Evolutionary conservation across 2,797 vertebrate genomes (phyloP), one percentile per base, ranked within the genome.

Genomic region (Lateolabrax maculatus): DNA sequence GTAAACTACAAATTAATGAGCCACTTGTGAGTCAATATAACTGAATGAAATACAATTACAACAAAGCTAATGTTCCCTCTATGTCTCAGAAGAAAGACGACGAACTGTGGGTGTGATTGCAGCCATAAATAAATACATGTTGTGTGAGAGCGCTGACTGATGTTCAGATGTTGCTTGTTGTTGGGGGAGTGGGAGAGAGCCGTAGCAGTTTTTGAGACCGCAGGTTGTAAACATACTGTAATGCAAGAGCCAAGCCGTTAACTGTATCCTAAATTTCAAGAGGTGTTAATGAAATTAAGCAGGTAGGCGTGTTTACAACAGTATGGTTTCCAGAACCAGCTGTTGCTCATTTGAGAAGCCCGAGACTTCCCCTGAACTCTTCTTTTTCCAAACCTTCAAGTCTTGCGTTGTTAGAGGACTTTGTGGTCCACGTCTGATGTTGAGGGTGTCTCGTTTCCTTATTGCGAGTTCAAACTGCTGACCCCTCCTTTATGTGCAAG

Each of bases 211-310:
- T 71, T n/a, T 84, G 46, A 84, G 69, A 83, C 79, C 39, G 11
- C 49, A 77, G 72, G 78, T 70, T 85, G 82, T 89, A 80, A 87
- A 89, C 78, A 71, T 80, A 66, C 63, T 67, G 55, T 25, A 62
- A 62, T n/a, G 41, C 52, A 29, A 57, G 58, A 87, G 79, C 79
- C 85, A 80, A 77, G 81, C 84, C 66, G 73, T 87, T 88, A 77
- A 87, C 63, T 82, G 70, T 69, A 72, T 72, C 77, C 79, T 84
- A 79, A 80, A 85, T 79, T 83, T 74, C 55, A 83, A 75, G 71
- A 87, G 82, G 88, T 86, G 88, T 90, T 90, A 86, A 88, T 91
- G 84, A 87, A 91, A 90, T 87, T 81, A 85, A 85, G 70, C 75
- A 84, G 76, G 74, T 84, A 81, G 83, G 56, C 46, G 60, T 73